Evolutionary conservation across 2,113 vertebrate species (phyloP).

Genomic region (Cariama cristata): DNA sequence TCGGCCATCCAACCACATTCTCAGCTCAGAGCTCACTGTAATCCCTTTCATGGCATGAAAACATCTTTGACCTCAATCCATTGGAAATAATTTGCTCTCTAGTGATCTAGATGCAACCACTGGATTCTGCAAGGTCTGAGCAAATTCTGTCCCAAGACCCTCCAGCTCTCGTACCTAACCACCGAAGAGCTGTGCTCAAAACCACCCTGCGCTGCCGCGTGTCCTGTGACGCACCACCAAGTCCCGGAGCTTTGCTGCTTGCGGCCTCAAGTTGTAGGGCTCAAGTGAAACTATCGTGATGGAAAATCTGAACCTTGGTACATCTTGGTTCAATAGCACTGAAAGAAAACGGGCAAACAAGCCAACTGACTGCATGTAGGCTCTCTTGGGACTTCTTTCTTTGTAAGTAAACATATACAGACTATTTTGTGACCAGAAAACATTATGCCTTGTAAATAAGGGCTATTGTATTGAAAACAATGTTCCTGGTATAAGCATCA

Average conservation of each 20-base stretch:
- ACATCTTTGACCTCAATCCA: neutral
- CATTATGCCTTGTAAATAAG: neutral
- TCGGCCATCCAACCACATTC: neutral
- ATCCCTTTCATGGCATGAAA: neutral
- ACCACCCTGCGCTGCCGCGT: neutral
- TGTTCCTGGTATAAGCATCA: neutral
- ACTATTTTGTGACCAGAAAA: neutral
- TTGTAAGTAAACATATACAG: neutral
- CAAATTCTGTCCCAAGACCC: neutral
- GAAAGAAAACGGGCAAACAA: neutral
- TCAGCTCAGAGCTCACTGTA: neutral
- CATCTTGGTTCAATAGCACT: neutral
- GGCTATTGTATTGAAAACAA: neutral
- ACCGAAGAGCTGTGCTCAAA: neutral
- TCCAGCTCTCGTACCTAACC: neutral
- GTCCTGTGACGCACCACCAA: neutral
- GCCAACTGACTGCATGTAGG: rapidly evolving
- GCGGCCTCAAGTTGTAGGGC: neutral
- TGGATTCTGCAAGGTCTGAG: neutral
- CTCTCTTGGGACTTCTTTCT: neutral
- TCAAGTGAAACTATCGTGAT: neutral
- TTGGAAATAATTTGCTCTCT: neutral
- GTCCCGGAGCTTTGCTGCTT: neutral
- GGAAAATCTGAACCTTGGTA: neutral
- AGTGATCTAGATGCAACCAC: neutral